phyloP scores from a whole-genome alignment of 2,113 vertebrate genomes.

The Anhinga rufa region DNA sequence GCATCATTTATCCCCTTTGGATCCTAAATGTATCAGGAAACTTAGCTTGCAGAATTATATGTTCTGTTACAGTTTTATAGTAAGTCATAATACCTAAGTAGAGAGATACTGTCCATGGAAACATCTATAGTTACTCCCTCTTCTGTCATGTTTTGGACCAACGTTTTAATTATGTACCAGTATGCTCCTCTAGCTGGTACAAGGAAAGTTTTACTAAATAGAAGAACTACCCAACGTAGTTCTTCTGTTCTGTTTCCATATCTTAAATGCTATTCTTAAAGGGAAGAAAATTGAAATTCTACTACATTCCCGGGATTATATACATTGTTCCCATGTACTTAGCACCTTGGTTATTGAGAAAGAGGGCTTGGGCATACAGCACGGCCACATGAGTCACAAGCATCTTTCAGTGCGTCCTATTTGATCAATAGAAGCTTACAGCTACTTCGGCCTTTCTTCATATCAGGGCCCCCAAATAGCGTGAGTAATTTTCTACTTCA shows the following conservation, averaged over 20 bases:
- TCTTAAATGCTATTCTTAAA: neutral
- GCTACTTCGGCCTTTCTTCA: neutral
- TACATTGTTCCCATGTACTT: neutral
- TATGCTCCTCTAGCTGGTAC: neutral
- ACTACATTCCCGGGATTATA: neutral
- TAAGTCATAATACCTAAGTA: neutral
- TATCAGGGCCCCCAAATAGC: neutral
- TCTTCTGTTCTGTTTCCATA: neutral
- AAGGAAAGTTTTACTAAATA: neutral
- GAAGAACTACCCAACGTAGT: neutral
- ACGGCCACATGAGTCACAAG: neutral
- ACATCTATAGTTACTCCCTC: neutral
- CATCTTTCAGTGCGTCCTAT: neutral
- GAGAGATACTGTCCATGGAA: neutral
- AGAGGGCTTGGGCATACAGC: neutral
- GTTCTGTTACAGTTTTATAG: neutral
- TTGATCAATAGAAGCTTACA: neutral
- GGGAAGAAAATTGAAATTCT: neutral
- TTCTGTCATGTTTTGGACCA: neutral
- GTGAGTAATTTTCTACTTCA: neutral
- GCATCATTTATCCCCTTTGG: neutral
- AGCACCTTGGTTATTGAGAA: neutral
- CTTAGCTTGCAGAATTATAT: neutral
- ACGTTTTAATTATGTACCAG: neutral
- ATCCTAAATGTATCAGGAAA: neutral